Conservation (phyloP, 2,113 vertebrate species). For the Xenopus borealis region DNA sequence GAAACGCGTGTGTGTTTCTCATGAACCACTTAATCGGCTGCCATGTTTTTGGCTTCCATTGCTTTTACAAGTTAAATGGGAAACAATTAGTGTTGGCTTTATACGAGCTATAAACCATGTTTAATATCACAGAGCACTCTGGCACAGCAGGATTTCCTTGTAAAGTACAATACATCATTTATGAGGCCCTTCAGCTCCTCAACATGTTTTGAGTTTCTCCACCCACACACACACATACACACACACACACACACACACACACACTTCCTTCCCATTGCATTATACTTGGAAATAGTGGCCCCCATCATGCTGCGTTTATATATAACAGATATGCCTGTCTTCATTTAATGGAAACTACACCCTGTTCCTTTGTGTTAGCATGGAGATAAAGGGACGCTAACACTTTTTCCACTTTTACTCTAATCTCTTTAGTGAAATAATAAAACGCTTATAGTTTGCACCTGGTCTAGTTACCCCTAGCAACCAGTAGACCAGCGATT, state of each 20-base stretch:
- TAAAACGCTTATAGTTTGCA: too few species aligned
- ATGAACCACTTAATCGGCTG: not conserved
- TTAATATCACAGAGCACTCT: not conserved
- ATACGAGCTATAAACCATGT: not conserved
- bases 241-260: not conserved
- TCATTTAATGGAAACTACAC: not conserved
- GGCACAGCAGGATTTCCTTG: not conserved
- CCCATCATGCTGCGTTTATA: not conserved
- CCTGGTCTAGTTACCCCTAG: too few species aligned
- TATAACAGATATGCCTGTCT: not conserved
- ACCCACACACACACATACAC: not conserved
- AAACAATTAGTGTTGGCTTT: not conserved
- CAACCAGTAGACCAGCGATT: too few species aligned
- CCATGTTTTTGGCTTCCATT: not conserved
- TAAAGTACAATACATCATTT: conserved; percentile 1
- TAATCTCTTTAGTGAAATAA: too few species aligned
- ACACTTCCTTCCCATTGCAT: not conserved
- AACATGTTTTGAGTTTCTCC: not conserved
- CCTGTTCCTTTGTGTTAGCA: not conserved
- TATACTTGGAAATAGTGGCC: not conserved
- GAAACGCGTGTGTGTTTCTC: not conserved
- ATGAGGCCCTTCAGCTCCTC: not conserved
- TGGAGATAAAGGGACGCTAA: too few species aligned
- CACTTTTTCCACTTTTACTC: too few species aligned
- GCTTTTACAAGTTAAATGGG: not conserved